Percentiles rank a stretch among this genome's conserved stretches.
Conservation (phyloP, 2,888 invertebrate species). For the Bibio marci region DNA sequence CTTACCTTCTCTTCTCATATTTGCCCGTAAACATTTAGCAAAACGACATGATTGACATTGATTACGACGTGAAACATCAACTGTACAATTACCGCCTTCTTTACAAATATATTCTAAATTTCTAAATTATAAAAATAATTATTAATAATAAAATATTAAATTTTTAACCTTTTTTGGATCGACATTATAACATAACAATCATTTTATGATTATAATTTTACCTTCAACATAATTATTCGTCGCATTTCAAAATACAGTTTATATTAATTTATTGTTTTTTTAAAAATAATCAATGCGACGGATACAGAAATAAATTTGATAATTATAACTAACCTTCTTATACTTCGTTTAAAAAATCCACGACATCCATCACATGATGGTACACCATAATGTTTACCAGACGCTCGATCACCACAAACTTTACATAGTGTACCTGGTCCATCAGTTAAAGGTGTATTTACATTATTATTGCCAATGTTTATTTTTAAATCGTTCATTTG, state of each 20-base stretch:
- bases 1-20: constrained; percentile 90
- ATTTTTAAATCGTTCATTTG: no score
- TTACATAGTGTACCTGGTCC: constrained; percentile 47
- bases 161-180: no score
- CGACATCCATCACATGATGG: constrained; percentile 67
- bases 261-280: no score
- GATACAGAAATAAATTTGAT: no score
- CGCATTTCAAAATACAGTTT: no score
- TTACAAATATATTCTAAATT: constrained; percentile 86
- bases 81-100: constrained; percentile 70
- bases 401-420: constrained; percentile 76
- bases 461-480: no score
- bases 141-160: neutral
- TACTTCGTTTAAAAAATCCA: constrained; percentile 88
- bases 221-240: no score
- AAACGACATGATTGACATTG: constrained; percentile 92
- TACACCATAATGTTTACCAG: constrained; percentile 71
- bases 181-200: no score
- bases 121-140: constrained; percentile 31
- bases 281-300: no score
- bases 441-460: neutral
- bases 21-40: constrained; percentile 74
- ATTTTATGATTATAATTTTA: no score
- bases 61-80: constrained; percentile 81
- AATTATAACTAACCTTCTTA: constrained; percentile 45